Conservation (phyloP, 2,113 vertebrate species). For the Petromus typicus region DNA sequence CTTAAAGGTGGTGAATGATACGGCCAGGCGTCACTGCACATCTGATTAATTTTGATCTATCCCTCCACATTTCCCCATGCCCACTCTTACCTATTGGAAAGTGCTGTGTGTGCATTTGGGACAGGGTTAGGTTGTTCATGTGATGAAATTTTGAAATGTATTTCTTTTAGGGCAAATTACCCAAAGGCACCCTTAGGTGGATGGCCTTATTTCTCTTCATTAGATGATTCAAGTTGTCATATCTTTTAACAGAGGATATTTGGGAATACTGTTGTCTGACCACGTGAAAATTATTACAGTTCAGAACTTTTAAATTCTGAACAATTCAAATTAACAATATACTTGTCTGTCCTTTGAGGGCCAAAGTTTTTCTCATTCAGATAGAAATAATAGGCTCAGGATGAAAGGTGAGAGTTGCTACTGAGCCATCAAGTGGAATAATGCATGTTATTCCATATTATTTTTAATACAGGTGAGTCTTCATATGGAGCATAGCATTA, state of each 20-base stretch:
- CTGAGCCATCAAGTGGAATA: constrained; percentile 28
- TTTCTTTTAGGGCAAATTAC: neutral
- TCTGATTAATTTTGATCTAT: neutral
- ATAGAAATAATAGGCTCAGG: constrained; percentile 41
- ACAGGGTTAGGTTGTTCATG: neutral
- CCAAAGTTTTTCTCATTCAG: neutral
- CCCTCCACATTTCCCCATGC: neutral
- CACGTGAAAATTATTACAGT: neutral
- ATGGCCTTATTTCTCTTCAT: neutral
- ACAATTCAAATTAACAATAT: constrained; percentile 8
- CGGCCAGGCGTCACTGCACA: neutral
- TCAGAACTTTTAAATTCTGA: neutral
- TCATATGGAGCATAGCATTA: too few species aligned
- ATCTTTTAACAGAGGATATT: neutral
- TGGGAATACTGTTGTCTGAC: neutral
- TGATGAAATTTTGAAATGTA: neutral
- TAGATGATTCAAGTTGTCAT: neutral
- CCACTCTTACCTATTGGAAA: neutral
- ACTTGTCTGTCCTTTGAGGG: constrained; percentile 23
- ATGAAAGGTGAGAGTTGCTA: constrained; percentile 36
- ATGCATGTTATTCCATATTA: constrained; percentile 30
- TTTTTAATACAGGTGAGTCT: too few species aligned
- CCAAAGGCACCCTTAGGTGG: neutral
- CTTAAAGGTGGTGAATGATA: neutral
- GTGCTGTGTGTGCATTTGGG: neutral